Evolutionary conservation across 2,797 vertebrate species (phyloP).

Genomic region (Gorsachius magnificus): DNA sequence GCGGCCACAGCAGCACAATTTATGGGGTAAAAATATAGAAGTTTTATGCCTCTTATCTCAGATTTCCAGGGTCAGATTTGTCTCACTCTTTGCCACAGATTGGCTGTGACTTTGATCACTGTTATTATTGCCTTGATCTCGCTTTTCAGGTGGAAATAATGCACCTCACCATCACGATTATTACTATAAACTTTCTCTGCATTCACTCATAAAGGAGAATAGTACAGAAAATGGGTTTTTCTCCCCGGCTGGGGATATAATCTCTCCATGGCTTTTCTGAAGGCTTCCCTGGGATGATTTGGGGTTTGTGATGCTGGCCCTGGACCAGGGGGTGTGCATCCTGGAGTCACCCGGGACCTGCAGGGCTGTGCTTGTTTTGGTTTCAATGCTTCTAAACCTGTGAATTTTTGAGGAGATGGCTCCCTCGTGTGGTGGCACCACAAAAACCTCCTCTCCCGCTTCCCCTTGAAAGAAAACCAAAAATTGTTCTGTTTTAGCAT

Average conservation of each 20-base stretch:
- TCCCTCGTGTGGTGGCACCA: slow-evolving; percentile 72
- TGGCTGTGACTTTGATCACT: background rate
- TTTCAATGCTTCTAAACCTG: rapidly evolving
- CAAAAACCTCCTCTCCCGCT: background rate
- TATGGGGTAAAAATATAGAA: background rate
- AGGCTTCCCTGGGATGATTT: background rate
- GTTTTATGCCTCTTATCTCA: background rate
- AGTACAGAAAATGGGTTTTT: rapidly evolving
- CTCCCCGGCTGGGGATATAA: rapidly evolving
- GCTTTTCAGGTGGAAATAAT: background rate
- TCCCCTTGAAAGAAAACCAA: background rate
- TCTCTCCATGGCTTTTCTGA: background rate
- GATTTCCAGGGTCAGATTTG: background rate
- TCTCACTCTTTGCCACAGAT: background rate
- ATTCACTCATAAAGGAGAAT: rapidly evolving
- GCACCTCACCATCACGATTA: rapidly evolving
- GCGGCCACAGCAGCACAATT: rapidly evolving
- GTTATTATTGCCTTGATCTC: background rate
- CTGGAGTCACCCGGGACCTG: background rate
- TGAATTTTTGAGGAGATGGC: slow-evolving; percentile 65
- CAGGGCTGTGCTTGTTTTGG: rapidly evolving
- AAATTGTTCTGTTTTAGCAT: background rate
- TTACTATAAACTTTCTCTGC: background rate
- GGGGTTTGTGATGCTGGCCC: background rate
- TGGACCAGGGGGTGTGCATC: background rate